These are phyloP conservation scores for Seriola rivoliana DNA, from an alignment of 2,113 vertebrate species.

Conservation along the genomic window DNA sequence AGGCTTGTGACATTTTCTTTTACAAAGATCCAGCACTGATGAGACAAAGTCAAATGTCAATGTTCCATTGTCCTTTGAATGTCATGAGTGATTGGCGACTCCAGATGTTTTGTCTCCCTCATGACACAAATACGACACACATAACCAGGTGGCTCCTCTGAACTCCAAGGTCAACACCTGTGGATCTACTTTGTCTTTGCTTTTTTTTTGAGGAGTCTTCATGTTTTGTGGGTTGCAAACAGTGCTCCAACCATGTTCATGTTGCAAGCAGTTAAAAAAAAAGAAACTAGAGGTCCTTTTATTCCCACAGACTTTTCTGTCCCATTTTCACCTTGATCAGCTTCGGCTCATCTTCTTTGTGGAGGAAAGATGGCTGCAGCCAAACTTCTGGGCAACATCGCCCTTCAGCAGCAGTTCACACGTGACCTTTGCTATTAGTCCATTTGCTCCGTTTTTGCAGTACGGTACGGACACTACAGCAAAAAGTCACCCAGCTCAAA, in stretches of 20 bases:
- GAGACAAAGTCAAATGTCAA: slow-evolving; percentile 64
- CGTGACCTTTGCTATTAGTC: background rate
- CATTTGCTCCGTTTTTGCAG: background rate
- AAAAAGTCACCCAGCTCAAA: slow-evolving; percentile 10
- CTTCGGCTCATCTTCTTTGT: slow-evolving; percentile 22
- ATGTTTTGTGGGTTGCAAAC: slow-evolving; percentile 19
- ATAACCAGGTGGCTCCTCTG: slow-evolving; percentile 14
- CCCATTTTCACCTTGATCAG: slow-evolving; percentile 13
- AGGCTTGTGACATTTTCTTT: slow-evolving; percentile 60
- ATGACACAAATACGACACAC: slow-evolving; percentile 18
- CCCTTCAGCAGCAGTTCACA: slow-evolving; percentile 43
- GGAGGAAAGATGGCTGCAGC: slow-evolving; percentile 18
- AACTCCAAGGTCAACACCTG: slow-evolving; percentile 20
- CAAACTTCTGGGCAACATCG: slow-evolving; percentile 2
- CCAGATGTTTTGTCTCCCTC: slow-evolving; percentile 9
- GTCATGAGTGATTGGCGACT: slow-evolving; percentile 21
- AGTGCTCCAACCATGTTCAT: slow-evolving; percentile 42
- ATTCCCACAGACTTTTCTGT: slow-evolving; percentile 8
- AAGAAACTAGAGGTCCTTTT: slow-evolving; percentile 50
- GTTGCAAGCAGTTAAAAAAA: slow-evolving; percentile 59
- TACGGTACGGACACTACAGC: slow-evolving; percentile 9
- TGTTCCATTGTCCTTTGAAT: slow-evolving; percentile 44
- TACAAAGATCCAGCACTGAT: slow-evolving; percentile 65
- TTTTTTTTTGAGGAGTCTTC: background rate
- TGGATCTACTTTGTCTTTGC: slow-evolving; percentile 9